Evolutionary conservation across 2,797 vertebrate species (phyloP).

Genomic region (Dermochelys coriacea): DNA sequence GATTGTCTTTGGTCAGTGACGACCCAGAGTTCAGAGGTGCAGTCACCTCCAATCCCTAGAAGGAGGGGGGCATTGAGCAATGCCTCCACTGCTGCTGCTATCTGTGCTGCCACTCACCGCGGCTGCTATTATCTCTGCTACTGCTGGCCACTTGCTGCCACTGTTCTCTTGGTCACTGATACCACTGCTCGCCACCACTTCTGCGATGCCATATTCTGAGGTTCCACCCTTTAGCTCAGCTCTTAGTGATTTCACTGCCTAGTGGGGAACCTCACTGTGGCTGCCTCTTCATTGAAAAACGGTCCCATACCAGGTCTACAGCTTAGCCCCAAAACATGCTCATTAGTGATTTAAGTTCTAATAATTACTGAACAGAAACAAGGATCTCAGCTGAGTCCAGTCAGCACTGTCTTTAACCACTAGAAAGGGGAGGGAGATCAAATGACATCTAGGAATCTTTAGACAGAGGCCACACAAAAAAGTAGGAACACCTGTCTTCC

Average conservation of each 20-base stretch:
- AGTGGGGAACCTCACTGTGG: not conserved
- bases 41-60: not conserved
- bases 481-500: no score
- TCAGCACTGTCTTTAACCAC: not conserved
- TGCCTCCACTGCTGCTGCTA: not conserved
- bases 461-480: no score
- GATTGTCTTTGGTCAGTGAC: no score
- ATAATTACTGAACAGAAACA: not conserved
- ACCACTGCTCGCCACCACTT: not conserved
- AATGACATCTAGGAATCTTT: not conserved
- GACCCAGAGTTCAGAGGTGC: no score
- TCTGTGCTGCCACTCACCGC: no score
- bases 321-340: not conserved
- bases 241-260: not conserved
- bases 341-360: not conserved
- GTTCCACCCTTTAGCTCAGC: not conserved
- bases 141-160: not conserved
- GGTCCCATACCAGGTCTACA: not conserved
- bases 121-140: not conserved
- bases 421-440: not conserved
- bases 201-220: not conserved
- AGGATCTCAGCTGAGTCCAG: not conserved
- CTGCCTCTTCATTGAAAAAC: not conserved
- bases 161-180: no score
- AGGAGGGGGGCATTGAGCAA: not conserved